Base-by-base conservation (phyloP, 2,797 vertebrate genomes). In the Trichosurus vulpecula region DNA sequence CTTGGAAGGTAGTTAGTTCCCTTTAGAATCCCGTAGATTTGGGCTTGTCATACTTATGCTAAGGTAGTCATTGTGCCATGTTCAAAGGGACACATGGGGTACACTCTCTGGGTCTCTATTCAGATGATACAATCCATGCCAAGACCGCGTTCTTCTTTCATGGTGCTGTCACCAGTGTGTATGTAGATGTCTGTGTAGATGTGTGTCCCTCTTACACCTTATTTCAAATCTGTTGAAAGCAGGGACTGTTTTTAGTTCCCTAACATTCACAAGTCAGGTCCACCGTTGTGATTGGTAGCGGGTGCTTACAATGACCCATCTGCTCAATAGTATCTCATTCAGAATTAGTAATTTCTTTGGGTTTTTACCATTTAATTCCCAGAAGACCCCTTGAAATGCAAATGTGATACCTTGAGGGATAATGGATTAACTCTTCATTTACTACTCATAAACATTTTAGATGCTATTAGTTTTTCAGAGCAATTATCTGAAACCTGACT, bases 401-500 rank as follows among this genome's bases (percentile, higher is more conserved):
- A 47, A 47, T 81, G 22, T 47, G 41, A 47, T 81, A 47, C 19
- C 19, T 47, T 81, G 22, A 47, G 22, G 74, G 41, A 81, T 47
- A 47, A 81, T 47, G 9, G 41, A 81, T 47, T 47, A 81, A 81
- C 22, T 81, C 41, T 22, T 47, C 22, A 47, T 81, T 81, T 47
- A 81, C n/a, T 81, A 81, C 16, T 47, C 41, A 41, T 6, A 81
- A 81, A 81, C 19, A 81, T 81, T 25, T 81, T 81, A 81, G 22
- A 41, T 95, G 52, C 0, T 61, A 57, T 55, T 51, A 95, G 16
- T 53, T 58, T 90, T 52, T 96, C 55, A 90, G 22, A 91, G 54
- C 66, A 93, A 8, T 54, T 92, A 57, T 47, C 89, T 95, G 55
- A 31, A 95, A 91, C 19, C 56, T 95, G 41, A 61, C 19, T 95